phyloP scores from a whole-genome alignment of 2,888 invertebrate species.

The Empis livida region DNA sequence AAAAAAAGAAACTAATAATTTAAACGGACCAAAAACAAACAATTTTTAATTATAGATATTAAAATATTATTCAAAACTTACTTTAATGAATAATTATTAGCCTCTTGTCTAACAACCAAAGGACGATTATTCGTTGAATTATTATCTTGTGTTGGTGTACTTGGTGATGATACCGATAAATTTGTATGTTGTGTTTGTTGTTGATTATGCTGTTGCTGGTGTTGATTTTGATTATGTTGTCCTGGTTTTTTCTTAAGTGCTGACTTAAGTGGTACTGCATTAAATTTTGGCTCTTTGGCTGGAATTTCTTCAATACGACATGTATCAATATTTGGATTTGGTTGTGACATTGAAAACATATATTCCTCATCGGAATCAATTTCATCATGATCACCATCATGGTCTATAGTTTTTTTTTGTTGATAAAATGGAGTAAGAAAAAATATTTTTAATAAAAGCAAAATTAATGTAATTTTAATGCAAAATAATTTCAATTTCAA shows the following conservation, averaged over 20 bases:
- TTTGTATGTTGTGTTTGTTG: background rate
- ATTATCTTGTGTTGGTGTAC: slow-evolving; percentile 57
- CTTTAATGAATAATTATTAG: slow-evolving; percentile 71
- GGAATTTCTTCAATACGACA: slow-evolving; percentile 82
- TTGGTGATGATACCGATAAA: slow-evolving; percentile 37
- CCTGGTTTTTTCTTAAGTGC: slow-evolving; percentile 72
- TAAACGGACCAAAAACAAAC: too few species aligned
- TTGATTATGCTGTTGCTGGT: slow-evolving; percentile 14
- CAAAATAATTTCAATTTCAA: too few species aligned
- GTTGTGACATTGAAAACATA: slow-evolving; percentile 44
- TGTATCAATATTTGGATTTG: slow-evolving; percentile 61
- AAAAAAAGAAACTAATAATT: too few species aligned
- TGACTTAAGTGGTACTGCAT: slow-evolving; percentile 84
- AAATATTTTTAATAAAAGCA: too few species aligned
- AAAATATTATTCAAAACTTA: too few species aligned
- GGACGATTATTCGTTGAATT: slow-evolving; percentile 38
- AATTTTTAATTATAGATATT: too few species aligned
- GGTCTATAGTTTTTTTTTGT: slow-evolving; percentile 21
- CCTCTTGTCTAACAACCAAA: slow-evolving; percentile 57
- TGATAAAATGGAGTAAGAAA: too few species aligned
- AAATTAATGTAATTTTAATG: too few species aligned
- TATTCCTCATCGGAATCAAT: slow-evolving; percentile 53
- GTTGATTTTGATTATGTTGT: slow-evolving; percentile 27
- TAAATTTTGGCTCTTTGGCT: slow-evolving; percentile 82
- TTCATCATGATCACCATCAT: slow-evolving; percentile 49